Evolutionary conservation across 2,888 invertebrate genomes (phyloP).

Genomic region (Andricus quercusramuli): DNA sequence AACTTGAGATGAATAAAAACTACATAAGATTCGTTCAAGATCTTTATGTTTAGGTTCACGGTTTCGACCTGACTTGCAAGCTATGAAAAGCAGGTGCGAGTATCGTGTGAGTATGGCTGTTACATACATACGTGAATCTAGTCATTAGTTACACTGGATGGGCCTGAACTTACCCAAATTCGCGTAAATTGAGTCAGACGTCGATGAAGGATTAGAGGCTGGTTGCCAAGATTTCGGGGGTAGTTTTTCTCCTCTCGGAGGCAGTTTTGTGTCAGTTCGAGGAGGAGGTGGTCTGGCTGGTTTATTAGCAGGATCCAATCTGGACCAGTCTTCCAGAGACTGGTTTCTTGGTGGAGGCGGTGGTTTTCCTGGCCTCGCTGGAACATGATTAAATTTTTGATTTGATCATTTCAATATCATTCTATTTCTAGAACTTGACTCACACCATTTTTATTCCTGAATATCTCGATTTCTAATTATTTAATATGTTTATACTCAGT

Average conservation of each 20-base stretch:
- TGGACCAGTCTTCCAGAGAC: constrained; percentile 79
- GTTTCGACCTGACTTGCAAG: constrained; percentile 62
- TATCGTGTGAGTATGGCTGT: constrained; percentile 71
- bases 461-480: too few species aligned
- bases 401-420: constrained; percentile 43
- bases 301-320: constrained; percentile 80
- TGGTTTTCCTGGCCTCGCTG: constrained; percentile 83
- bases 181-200: constrained; percentile 83
- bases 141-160: constrained; percentile 77
- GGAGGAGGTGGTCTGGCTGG: constrained; percentile 88
- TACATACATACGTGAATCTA: constrained; percentile 55
- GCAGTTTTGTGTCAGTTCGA: constrained; percentile 75
- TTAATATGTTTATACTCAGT: too few species aligned
- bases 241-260: constrained; percentile 61
- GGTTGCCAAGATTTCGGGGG: constrained; percentile 58
- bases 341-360: constrained; percentile 87
- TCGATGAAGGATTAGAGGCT: constrained; percentile 57
- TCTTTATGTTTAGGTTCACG: constrained; percentile 16
- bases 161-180: constrained; percentile 85
- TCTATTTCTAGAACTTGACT: too few species aligned
- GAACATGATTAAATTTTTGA: constrained; percentile 49
- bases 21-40: not conserved
- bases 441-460: too few species aligned
- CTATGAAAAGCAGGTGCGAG: constrained; percentile 67
- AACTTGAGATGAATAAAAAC: not conserved